Base-by-base conservation (phyloP, 2,888 invertebrate species). In the Acanthosepion esculentum region DNA sequence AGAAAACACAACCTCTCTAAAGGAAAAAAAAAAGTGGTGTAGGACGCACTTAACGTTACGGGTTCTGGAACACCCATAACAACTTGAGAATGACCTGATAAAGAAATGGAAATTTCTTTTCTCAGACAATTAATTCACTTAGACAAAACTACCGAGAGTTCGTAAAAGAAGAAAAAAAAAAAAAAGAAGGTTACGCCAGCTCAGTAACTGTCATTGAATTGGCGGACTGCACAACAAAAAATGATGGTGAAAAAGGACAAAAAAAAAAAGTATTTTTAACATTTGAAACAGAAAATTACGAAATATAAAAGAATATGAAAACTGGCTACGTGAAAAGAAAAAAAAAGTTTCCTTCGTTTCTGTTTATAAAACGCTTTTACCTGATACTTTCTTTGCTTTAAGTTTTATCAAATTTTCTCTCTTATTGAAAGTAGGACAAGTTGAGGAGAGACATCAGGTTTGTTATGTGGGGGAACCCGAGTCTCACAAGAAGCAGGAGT, bases 401-500 rank as follows among this genome's bases (percentile, higher is more conserved):
- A 23, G 23, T 64, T 64, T 23, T 64, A 5, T 64, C 64, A 23
- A 3, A 4, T 64, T 64, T 26, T 26, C 26, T 64, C 23, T 33
- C n/a, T n/a, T 78, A 15, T 78, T 12, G n/a, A 78, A 78, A n/a
- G 78, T 78, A 78, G 78, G 78, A 33, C 78, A 78, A n/a, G 18
- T 10, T 15, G n/a, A 78, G 78, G 78, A 78, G 78, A 33, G 78
- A 78, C 78, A 78, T 33, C 23, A 33, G 78, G 78, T 78, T 78
- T 78, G n/a, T 78, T 78, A 78, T 78, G 78, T 33, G 78, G 78
- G 78, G 78, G 78, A 33, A 78, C 78, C 78, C 78, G 78, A 78
- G n/a, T 78, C n/a, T 78, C 78, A 78, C 78, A 78, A 12, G n/a
- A 78, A 12, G n/a, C n/a, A n/a, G 12, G n/a, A 78, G 33, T 8